phyloP scores from a whole-genome alignment of 1,140 invertebrate species.

The Drosophila setifemur region DNA sequence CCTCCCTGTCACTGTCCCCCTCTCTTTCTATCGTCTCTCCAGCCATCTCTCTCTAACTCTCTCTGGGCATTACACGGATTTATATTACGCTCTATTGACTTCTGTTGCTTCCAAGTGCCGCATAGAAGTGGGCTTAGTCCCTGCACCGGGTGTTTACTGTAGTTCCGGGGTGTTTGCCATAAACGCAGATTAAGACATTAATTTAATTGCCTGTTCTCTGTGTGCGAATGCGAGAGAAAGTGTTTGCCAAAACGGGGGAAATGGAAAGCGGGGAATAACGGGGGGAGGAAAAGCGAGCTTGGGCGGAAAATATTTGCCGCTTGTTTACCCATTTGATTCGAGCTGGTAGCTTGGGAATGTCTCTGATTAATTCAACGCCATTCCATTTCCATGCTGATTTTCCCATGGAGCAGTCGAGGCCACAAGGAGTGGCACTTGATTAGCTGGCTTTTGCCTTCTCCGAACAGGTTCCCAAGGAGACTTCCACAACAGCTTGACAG shows the following conservation, averaged over 20 bases:
- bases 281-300: neutral
- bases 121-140: slow-evolving; percentile 55
- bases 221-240: neutral
- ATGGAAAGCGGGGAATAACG: neutral
- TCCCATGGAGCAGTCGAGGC: slow-evolving; percentile 50
- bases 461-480: slow-evolving; percentile 45
- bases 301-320: slow-evolving; percentile 13
- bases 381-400: slow-evolving; percentile 56
- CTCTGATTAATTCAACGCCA: slow-evolving; percentile 59
- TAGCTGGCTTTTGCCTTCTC: slow-evolving; percentile 11
- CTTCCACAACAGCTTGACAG: slow-evolving; percentile 13
- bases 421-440: slow-evolving; percentile 51
- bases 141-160: slow-evolving; percentile 30
- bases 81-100: slow-evolving; percentile 82
- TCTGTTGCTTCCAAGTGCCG: slow-evolving; percentile 71
- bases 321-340: slow-evolving; percentile 64
- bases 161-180: slow-evolving; percentile 73
- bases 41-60: slow-evolving; percentile 4
- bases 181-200: slow-evolving; percentile 80
- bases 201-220: slow-evolving; percentile 67
- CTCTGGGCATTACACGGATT: slow-evolving; percentile 67
- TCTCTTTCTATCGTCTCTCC: no score
- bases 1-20: no score
- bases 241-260: neutral
- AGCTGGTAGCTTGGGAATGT: slow-evolving; percentile 13